A percentile compares a stretch with the other conserved stretches of the same genome.
Conservation (phyloP, 1,140 invertebrate species). For the Conopomorpha cramerella region DNA sequence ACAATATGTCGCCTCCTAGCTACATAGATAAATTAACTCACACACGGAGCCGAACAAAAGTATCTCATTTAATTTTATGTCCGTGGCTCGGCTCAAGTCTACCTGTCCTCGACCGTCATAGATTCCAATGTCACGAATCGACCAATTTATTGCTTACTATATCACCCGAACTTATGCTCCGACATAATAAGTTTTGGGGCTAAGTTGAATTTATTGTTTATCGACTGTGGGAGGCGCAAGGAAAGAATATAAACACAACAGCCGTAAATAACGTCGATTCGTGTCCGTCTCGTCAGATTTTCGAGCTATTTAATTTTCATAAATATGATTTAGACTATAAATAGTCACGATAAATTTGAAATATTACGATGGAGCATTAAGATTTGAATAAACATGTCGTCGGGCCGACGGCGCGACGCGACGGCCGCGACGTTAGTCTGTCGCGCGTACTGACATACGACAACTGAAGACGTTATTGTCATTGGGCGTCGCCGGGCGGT, state of each 20-base stretch:
- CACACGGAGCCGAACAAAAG: slow-evolving; percentile 15
- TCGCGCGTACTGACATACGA: slow-evolving; percentile 14
- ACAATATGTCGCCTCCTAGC: slow-evolving; percentile 12
- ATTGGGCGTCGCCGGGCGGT: neutral
- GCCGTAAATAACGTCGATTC: slow-evolving; percentile 7
- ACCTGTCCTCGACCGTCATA: slow-evolving; percentile 30
- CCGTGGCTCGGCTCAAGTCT: slow-evolving; percentile 1
- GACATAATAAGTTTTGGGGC: slow-evolving; percentile 32
- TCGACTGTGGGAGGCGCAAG: slow-evolving; percentile 7
- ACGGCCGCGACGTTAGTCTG: slow-evolving; percentile 14
- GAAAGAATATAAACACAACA: slow-evolving; percentile 4
- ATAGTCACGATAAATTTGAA: slow-evolving; percentile 23
- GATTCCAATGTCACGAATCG: slow-evolving; percentile 22
- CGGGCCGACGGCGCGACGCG: slow-evolving; percentile 3
- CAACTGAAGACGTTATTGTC: slow-evolving; percentile 12
- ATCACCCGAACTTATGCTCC: slow-evolving; percentile 33
- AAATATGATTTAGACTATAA: neutral
- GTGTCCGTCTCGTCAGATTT: slow-evolving; percentile 5
- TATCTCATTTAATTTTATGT: slow-evolving; percentile 41
- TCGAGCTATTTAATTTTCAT: slow-evolving; percentile 11
- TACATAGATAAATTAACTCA: slow-evolving; percentile 20
- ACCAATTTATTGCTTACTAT: slow-evolving; percentile 30
- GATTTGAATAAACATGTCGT: slow-evolving; percentile 42
- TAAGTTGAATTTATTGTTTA: slow-evolving; percentile 43
- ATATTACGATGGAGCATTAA: slow-evolving; percentile 31